These are phyloP conservation scores for Leptinotarsa tumamoca DNA, from an alignment of 2,888 invertebrate species.

Conservation along the genomic window DNA sequence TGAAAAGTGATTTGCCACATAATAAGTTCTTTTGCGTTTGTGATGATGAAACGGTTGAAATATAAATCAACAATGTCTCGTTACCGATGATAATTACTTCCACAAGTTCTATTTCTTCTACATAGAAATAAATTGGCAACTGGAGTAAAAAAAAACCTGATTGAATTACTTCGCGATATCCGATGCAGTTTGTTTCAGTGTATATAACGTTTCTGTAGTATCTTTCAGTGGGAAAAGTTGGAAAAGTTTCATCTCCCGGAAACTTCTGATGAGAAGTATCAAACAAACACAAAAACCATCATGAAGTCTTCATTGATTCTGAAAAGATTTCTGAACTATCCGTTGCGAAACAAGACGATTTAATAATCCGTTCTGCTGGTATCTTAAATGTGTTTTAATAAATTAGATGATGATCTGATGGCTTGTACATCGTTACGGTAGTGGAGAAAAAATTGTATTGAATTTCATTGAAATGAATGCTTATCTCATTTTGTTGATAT, in stretches of 20 bases:
- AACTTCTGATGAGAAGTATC: not conserved
- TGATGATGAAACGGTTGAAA: too few species aligned
- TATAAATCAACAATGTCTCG: not conserved
- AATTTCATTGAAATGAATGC: too few species aligned
- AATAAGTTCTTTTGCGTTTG: too few species aligned
- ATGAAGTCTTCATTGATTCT: not conserved
- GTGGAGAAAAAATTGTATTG: too few species aligned
- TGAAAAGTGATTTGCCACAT: too few species aligned
- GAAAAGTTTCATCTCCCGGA: not conserved
- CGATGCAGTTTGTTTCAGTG: not conserved
- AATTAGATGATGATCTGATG: too few species aligned
- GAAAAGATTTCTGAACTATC: not conserved
- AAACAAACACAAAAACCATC: not conserved
- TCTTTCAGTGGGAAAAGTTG: not conserved
- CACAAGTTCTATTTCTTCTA: not conserved
- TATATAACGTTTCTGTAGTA: not conserved
- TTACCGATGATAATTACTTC: not conserved
- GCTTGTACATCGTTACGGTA: too few species aligned
- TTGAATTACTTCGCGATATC: conserved; percentile 1
- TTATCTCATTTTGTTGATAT: too few species aligned
- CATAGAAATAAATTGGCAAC: conserved; percentile 1
- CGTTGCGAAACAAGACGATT: not conserved
- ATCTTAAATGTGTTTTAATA: not conserved
- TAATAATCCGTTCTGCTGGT: not conserved
- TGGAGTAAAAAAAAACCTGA: not conserved